Evolutionary conservation across 2,797 vertebrate species (phyloP), one percentile per base, ranked within the genome.

Genomic region (Sebastes vulpes): DNA sequence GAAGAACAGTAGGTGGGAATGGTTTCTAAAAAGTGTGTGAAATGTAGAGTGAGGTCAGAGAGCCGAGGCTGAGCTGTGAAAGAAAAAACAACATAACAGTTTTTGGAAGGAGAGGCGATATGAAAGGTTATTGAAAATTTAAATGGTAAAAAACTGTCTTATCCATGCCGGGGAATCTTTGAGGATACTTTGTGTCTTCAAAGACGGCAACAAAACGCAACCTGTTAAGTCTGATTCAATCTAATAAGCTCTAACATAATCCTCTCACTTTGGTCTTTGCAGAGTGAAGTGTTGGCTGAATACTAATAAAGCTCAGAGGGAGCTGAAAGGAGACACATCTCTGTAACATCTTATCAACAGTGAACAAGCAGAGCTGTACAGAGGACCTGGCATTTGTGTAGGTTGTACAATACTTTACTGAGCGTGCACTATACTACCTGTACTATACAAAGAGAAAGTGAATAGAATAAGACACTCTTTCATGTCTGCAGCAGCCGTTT

Each of bases 221-320:
- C 52, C 84, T 72, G 65, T 65, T 79, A 50, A 53, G 53, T 77
- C 63, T 77, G 71, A 92, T 90, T 90, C 65, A 72, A 79, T 88
- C 75, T 77, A 89, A 86, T 81, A 78, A 83, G 6, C 78, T 78
- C 54, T 4, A 75, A 88, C 72, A 68, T 75, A 80, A 87, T 83
- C 76, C 75, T 65, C 67, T 65, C 56, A 60, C 50, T 68, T 67
- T 59, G 68, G 56, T 84, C 73, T 71, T 57, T 0, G 11, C 66
- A 50, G 63, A 70, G n/a, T 1, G 42, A 69, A 57, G 56, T 7
- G 57, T 25, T 28, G 52, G 74, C 65, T 80, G 84, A 79, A 89
- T 86, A 66, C 71, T 66, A 65, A 88, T 65, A 57, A 71, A 46
- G 31, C 57, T 10, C 18, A 74, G 57, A 72, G 14, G 31, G 0